These are phyloP conservation scores for Glandiceps talaboti DNA, from an alignment of 53 echinoderm and acorn worm species.

Conservation along the genomic window DNA sequence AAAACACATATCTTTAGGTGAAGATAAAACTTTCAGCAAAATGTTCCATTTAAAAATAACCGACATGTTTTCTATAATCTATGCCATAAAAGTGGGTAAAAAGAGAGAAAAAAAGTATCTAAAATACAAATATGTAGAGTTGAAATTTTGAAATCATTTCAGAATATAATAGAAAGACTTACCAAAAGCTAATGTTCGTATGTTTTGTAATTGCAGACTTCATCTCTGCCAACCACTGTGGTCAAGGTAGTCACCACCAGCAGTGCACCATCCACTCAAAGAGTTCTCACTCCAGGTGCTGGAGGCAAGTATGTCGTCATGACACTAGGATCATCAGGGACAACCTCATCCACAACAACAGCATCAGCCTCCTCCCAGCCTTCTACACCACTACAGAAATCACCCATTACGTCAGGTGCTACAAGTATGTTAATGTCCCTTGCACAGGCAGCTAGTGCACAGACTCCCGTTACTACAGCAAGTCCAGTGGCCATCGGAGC, in stretches of 20 bases:
- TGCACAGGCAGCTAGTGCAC: conserved; percentile 91
- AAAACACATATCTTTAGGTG: too few species aligned
- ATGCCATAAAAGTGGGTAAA: too few species aligned
- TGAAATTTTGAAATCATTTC: too few species aligned
- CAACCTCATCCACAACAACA: background rate
- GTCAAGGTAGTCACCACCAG: background rate
- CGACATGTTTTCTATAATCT: too few species aligned
- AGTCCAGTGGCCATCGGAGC: background rate
- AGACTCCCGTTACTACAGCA: conserved; percentile 7
- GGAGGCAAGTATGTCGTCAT: background rate
- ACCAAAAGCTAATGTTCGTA: too few species aligned
- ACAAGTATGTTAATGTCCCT: conserved; percentile 93
- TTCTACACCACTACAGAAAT: background rate
- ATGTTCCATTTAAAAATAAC: too few species aligned
- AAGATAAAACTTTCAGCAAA: too few species aligned
- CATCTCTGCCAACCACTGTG: background rate
- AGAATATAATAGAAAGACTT: too few species aligned
- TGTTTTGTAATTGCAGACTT: background rate
- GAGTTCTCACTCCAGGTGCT: background rate
- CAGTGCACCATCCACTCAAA: background rate
- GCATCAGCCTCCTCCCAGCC: background rate
- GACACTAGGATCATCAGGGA: background rate
- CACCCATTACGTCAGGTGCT: background rate
- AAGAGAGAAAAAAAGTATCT: too few species aligned
- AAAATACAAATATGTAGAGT: too few species aligned